Conservation (phyloP, 2,797 vertebrate genomes). For the Coilia nasus region DNA sequence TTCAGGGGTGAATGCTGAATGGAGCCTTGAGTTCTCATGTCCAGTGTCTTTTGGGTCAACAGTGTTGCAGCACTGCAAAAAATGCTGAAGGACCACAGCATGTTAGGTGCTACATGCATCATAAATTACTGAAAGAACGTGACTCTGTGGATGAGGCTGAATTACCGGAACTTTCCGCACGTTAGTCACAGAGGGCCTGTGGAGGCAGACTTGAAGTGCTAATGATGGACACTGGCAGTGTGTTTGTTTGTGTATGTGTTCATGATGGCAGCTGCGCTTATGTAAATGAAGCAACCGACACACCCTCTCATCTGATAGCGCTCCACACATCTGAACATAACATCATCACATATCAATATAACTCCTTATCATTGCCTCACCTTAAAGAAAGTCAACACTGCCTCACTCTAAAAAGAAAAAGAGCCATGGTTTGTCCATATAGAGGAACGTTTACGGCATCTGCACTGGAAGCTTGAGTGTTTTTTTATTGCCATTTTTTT, state of each 20-base stretch:
- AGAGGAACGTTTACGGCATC: not conserved
- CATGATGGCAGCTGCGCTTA: not conserved
- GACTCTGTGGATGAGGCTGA: slow-evolving; percentile 17
- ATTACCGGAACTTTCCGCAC: not conserved
- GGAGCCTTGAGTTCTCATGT: not conserved
- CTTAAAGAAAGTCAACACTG: too few species aligned
- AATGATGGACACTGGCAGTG: not conserved
- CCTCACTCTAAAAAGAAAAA: not conserved
- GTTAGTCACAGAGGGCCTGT: not conserved
- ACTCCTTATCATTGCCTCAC: not conserved
- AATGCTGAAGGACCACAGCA: not conserved
- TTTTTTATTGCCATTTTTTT: not conserved
- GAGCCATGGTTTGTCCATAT: not conserved
- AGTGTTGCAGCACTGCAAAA: not conserved
- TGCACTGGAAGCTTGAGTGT: not conserved
- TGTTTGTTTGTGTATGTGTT: not conserved
- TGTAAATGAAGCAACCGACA: not conserved
- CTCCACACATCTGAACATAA: slow-evolving; percentile 1
- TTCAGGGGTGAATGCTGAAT: not conserved
- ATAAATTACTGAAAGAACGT: not conserved
- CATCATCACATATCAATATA: slow-evolving; percentile 9
- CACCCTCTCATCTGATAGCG: not conserved
- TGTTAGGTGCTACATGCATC: not conserved
- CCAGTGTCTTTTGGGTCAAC: not conserved
- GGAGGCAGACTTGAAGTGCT: not conserved